Evolutionary conservation across 2,113 vertebrate genomes (phyloP).

Genomic region (Gymnarchus niloticus): DNA sequence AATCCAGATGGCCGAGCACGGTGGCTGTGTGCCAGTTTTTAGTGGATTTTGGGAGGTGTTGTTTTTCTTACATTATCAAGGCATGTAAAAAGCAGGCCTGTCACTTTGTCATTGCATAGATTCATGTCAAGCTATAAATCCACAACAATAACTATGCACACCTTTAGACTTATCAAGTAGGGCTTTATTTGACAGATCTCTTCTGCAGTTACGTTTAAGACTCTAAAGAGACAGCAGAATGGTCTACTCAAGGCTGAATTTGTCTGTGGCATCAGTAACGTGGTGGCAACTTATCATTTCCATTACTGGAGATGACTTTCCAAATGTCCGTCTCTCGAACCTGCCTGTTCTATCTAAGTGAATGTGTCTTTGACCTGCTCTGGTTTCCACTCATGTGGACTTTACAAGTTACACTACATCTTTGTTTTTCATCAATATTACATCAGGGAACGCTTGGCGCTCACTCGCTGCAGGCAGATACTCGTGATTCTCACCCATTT

Average conservation of each 20-base stretch:
- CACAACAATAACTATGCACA: not conserved
- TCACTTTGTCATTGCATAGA: not conserved
- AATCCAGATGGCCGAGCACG: not conserved
- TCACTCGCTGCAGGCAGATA: not conserved
- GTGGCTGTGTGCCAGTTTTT: not conserved
- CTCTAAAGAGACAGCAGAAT: not conserved
- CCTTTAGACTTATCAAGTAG: slow-evolving; percentile 13
- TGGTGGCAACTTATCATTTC: not conserved
- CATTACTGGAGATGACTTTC: not conserved
- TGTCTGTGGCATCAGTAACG: not conserved
- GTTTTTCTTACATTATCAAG: not conserved
- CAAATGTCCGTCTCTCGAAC: not conserved
- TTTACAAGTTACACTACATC: not conserved
- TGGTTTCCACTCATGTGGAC: not conserved
- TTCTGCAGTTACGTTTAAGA: not conserved
- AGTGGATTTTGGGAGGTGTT: not conserved
- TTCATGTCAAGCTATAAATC: not conserved
- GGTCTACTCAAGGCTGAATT: not conserved
- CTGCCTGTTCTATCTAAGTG: not conserved
- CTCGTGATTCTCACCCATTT: not conserved
- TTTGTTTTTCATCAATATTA: not conserved
- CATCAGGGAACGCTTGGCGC: not conserved
- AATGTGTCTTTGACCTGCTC: not conserved
- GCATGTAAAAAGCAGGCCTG: not conserved
- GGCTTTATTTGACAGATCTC: not conserved